phyloP scores from a whole-genome alignment of 2,888 invertebrate species.

The Leptinotarsa haldemani region DNA sequence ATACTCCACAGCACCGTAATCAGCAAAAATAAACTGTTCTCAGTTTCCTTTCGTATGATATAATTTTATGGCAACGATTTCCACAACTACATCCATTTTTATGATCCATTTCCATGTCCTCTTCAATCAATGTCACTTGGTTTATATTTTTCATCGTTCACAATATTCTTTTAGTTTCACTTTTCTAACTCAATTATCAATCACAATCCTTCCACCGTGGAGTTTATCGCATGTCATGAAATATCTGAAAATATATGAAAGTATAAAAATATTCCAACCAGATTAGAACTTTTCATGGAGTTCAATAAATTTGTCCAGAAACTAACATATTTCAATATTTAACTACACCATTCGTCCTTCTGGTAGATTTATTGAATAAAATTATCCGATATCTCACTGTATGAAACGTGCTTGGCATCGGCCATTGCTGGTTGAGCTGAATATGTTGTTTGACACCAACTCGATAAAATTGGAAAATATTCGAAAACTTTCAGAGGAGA shows the following conservation, averaged over 20 bases:
- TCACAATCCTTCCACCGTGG: not conserved
- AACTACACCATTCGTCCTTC: constrained; percentile 37
- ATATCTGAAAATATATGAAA: not conserved
- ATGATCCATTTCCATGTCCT: too few species aligned
- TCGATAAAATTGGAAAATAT: constrained; percentile 55
- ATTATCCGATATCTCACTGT: constrained; percentile 43
- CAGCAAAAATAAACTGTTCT: too few species aligned
- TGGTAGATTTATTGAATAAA: constrained; percentile 51
- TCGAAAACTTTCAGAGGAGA: constrained; percentile 50
- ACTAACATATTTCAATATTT: constrained; percentile 28
- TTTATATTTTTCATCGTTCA: not conserved
- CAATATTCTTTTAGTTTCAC: not conserved
- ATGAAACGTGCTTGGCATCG: constrained; percentile 50
- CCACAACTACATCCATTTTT: too few species aligned
- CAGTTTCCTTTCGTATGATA: too few species aligned
- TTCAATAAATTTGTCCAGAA: constrained; percentile 15
- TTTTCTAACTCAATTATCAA: not conserved
- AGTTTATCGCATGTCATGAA: not conserved
- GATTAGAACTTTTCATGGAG: constrained; percentile 7
- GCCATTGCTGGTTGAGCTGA: constrained; percentile 45
- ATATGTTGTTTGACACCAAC: constrained; percentile 51
- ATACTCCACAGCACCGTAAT: too few species aligned
- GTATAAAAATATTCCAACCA: constrained; percentile 6
- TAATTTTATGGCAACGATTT: too few species aligned
- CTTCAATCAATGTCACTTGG: not conserved